These are phyloP conservation scores for Echinarachnius parma DNA, from an alignment of 53 echinoderm and acorn worm species.

Conservation along the genomic window DNA sequence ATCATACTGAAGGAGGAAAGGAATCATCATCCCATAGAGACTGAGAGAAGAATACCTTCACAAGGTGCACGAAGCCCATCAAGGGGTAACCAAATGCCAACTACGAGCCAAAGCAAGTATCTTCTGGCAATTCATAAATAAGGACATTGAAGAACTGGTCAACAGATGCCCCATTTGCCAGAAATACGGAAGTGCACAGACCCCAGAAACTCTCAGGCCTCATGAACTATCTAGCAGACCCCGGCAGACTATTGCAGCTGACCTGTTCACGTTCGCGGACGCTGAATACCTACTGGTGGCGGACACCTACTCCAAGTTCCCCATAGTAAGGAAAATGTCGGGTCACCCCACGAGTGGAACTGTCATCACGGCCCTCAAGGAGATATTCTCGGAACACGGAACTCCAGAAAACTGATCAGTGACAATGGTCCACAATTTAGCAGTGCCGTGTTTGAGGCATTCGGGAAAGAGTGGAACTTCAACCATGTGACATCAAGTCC, in stretches of 20 bases:
- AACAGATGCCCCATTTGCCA: conserved; percentile 52
- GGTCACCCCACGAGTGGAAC: conserved; percentile 28
- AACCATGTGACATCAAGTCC: conserved; percentile 62
- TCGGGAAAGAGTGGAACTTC: conserved; percentile 58
- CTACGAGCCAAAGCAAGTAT: too few relatives aligned
- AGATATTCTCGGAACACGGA: conserved; percentile 53
- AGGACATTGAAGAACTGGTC: too few relatives aligned
- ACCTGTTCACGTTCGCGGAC: conserved; percentile 46
- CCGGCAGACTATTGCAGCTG: conserved; percentile 58
- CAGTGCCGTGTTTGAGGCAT: conserved; percentile 42
- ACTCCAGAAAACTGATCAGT: conserved; percentile 47
- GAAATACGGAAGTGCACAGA: conserved; percentile 27
- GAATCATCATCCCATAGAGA: neutral
- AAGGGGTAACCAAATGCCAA: too few relatives aligned
- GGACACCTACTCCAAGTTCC: conserved; percentile 68
- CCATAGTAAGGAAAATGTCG: conserved; percentile 37
- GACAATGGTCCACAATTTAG: conserved; percentile 58
- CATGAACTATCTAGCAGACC: conserved; percentile 56
- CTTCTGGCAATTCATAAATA: too few relatives aligned
- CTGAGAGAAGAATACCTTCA: neutral
- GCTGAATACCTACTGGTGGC: conserved; percentile 56
- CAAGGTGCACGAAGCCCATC: too few relatives aligned
- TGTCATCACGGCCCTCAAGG: conserved; percentile 37
- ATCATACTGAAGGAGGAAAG: neutral
- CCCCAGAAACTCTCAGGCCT: conserved; percentile 51